phyloP scores from a whole-genome alignment of 2,797 vertebrate genomes.

The Chanos chanos region DNA sequence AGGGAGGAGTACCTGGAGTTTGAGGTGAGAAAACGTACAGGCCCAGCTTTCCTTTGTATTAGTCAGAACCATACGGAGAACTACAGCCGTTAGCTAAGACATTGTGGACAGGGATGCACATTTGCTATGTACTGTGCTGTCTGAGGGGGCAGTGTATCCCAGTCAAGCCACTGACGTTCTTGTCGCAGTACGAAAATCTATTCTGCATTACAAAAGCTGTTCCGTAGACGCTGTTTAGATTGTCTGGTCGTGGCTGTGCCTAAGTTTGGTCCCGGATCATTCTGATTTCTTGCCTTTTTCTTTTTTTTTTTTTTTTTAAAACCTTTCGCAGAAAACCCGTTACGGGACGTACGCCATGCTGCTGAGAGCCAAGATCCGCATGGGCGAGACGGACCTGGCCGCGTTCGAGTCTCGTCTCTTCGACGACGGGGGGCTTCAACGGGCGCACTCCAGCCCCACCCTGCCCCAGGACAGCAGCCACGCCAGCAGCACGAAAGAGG shows the following conservation, averaged over 20 bases:
- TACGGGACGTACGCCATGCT: slow-evolving; percentile 90
- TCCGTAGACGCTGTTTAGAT: too few species aligned
- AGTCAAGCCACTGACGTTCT: too few species aligned
- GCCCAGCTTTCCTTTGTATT: not conserved
- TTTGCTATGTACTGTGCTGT: too few species aligned
- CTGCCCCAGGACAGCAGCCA: slow-evolving; percentile 70
- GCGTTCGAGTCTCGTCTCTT: slow-evolving; percentile 83
- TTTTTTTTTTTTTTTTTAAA: too few species aligned
- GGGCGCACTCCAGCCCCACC: slow-evolving; percentile 81
- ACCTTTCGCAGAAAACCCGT: slow-evolving; percentile 87
- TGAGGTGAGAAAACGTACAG: slow-evolving; percentile 90
- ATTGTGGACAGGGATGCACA: too few species aligned
- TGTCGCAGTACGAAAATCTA: too few species aligned
- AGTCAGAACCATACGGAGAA: not conserved
- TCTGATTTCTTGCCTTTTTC: too few species aligned
- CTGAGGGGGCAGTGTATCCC: too few species aligned
- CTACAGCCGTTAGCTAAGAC: too few species aligned
- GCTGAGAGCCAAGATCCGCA: slow-evolving; percentile 85
- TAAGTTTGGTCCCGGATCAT: too few species aligned
- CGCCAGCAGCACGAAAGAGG: slow-evolving; percentile 47
- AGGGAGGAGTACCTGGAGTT: slow-evolving; percentile 93
- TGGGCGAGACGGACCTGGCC: slow-evolving; percentile 80
- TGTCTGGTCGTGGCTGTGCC: too few species aligned
- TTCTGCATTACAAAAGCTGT: too few species aligned
- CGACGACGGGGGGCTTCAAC: slow-evolving; percentile 76